A percentile compares a stretch with the other conserved stretches of the same genome.
Evolutionary conservation across 2,888 invertebrate species (phyloP).

Genomic region (Oeneis ivallda): DNA sequence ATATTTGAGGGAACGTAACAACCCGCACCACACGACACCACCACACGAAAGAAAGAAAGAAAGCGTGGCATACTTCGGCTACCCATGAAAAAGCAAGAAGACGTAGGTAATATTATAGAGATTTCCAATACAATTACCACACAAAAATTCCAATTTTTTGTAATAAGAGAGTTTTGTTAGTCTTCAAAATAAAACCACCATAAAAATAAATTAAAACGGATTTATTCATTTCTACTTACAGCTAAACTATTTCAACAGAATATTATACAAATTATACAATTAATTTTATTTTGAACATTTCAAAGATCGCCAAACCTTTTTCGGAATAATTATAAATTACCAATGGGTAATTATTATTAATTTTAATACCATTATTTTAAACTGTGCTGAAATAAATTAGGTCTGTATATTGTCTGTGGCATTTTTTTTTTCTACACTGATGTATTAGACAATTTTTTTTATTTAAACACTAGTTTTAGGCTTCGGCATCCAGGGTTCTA

Average conservation of each 20-base stretch:
- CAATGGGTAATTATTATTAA: no score
- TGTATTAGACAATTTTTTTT: constrained; percentile 1
- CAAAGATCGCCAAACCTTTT: no score
- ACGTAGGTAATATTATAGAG: no score
- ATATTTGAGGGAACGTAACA: no score
- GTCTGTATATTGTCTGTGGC: constrained; percentile 9
- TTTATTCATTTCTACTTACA: constrained; percentile 68
- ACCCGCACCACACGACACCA: no score
- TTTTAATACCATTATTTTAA: neutral
- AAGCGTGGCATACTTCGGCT: no score
- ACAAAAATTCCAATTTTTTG: no score
- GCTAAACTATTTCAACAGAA: constrained; percentile 45
- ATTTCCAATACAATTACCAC: no score
- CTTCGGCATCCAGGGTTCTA: constrained; percentile 90
- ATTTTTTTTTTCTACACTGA: no score
- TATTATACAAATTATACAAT: constrained; percentile 9
- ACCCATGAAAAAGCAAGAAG: no score
- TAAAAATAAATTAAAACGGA: constrained; percentile 25
- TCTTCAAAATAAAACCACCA: constrained; percentile 23
- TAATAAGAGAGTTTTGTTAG: neutral
- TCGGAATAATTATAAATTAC: no score
- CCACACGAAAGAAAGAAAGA: no score
- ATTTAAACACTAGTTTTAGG: constrained; percentile 46
- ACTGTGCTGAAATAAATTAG: neutral
- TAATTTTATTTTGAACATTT: neutral